phyloP scores from a whole-genome alignment of 2,888 invertebrate genomes.

The Drosophila tanythrix region DNA sequence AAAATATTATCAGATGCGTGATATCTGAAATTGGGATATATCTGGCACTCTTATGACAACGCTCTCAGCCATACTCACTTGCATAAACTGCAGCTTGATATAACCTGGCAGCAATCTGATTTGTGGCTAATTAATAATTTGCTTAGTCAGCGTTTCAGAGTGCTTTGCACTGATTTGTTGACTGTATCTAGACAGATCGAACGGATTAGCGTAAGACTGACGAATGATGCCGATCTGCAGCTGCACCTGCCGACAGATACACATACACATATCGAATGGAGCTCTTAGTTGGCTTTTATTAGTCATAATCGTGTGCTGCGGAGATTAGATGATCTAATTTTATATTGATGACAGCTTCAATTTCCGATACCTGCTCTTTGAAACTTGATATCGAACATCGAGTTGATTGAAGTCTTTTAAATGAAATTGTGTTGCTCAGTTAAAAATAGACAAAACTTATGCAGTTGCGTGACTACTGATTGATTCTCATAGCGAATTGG shows the following conservation, averaged over 20 bases:
- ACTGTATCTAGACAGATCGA: conserved; percentile 55
- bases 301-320: conserved; percentile 37
- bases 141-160: conserved; percentile 54
- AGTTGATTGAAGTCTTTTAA: conserved; percentile 26
- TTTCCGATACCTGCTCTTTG: conserved; percentile 1
- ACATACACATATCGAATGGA: conserved; percentile 1
- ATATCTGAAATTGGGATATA: neutral
- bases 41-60: conserved; percentile 2
- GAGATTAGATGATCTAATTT: conserved; percentile 30
- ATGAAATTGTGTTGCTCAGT: conserved; percentile 5
- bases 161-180: conserved; percentile 51
- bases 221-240: conserved; percentile 27
- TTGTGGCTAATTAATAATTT: conserved; percentile 53
- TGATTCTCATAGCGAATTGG: conserved; percentile 49
- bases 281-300: conserved; percentile 28
- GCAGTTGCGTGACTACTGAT: conserved; percentile 29
- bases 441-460: conserved; percentile 1
- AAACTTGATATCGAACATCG: conserved; percentile 12
- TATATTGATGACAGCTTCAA: conserved; percentile 37
- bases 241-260: neutral
- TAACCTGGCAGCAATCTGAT: conserved; percentile 42
- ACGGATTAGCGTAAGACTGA: neutral
- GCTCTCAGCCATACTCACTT: conserved; percentile 10
- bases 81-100: conserved; percentile 20
- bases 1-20: neutral